phyloP scores from a whole-genome alignment of 1,140 invertebrate genomes.

The Nixonia krombeini region DNA sequence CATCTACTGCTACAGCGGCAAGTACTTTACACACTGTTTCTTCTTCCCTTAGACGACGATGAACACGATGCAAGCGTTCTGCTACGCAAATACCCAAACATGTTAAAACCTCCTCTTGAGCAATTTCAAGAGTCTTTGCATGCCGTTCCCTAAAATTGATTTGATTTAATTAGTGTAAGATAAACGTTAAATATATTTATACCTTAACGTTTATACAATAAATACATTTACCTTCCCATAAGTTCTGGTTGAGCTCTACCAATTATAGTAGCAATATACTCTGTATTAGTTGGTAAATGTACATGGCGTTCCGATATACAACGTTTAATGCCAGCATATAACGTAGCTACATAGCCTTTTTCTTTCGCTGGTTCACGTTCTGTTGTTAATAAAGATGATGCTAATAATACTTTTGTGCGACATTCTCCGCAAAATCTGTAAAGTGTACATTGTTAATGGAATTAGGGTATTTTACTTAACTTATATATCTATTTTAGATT shows the following conservation, averaged over 20 bases:
- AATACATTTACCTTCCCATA: slow-evolving; percentile 78
- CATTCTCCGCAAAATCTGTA: slow-evolving; percentile 90
- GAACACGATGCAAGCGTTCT: slow-evolving; percentile 87
- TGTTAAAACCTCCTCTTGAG: slow-evolving; percentile 94
- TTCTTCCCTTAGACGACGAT: slow-evolving; percentile 88
- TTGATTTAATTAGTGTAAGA: slow-evolving; percentile 13
- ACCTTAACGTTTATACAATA: too few relatives aligned
- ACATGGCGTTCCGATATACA: slow-evolving; percentile 89
- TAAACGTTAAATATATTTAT: too few relatives aligned
- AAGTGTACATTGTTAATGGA: slow-evolving; percentile 25
- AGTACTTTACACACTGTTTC: slow-evolving; percentile 93
- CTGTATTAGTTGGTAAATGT: slow-evolving; percentile 87
- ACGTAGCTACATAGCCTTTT: slow-evolving; percentile 87
- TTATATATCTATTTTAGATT: too few relatives aligned
- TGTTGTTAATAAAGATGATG: slow-evolving; percentile 88
- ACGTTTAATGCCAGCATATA: slow-evolving; percentile 89
- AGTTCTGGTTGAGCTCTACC: slow-evolving; percentile 90
- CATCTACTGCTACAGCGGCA: slow-evolving; percentile 88
- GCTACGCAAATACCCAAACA: slow-evolving; percentile 93
- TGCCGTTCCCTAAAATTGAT: slow-evolving; percentile 86
- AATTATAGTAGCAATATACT: slow-evolving; percentile 90
- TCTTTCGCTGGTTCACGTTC: slow-evolving; percentile 87
- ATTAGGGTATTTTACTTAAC: slow-evolving; percentile 1
- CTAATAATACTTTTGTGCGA: slow-evolving; percentile 89
- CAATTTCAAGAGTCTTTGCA: slow-evolving; percentile 94